Conservation (phyloP, 1,140 invertebrate species). For the Saccostrea cuccullata region DNA sequence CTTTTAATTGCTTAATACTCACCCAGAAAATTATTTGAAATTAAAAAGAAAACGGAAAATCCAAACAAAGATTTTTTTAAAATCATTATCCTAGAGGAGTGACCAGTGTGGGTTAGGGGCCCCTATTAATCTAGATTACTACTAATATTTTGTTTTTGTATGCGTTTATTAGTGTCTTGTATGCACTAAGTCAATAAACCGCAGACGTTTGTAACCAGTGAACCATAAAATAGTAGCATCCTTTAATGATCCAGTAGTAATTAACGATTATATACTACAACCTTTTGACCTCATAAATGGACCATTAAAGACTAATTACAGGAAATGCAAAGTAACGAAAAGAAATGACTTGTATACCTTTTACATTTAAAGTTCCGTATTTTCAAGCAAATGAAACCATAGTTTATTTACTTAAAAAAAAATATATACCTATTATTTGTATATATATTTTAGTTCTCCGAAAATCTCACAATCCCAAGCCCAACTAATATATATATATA, state of each 20-base stretch:
- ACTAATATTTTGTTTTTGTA: not conserved
- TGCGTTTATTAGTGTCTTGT: not conserved
- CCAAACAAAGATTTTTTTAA: not conserved
- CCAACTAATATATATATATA: no score
- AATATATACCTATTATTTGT: no score
- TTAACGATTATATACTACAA: not conserved
- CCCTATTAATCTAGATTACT: not conserved
- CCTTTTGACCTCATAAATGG: constrained; percentile 17
- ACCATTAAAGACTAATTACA: not conserved
- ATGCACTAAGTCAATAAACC: not conserved
- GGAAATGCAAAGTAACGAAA: not conserved
- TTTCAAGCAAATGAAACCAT: no score
- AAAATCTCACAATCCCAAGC: no score
- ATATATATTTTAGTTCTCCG: no score
- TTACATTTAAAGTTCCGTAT: not conserved
- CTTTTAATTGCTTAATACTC: not conserved
- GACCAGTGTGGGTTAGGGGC: not conserved
- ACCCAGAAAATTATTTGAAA: not conserved
- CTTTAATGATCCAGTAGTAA: not conserved
- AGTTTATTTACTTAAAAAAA: no score
- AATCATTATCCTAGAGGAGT: not conserved
- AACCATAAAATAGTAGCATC: not conserved
- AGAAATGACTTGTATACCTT: not conserved
- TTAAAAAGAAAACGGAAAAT: not conserved
- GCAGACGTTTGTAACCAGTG: not conserved